Percentiles rank a stretch among this genome's conserved stretches.
Evolutionary conservation across 2,113 vertebrate species (phyloP).

Genomic region (Eurystomus gularis): DNA sequence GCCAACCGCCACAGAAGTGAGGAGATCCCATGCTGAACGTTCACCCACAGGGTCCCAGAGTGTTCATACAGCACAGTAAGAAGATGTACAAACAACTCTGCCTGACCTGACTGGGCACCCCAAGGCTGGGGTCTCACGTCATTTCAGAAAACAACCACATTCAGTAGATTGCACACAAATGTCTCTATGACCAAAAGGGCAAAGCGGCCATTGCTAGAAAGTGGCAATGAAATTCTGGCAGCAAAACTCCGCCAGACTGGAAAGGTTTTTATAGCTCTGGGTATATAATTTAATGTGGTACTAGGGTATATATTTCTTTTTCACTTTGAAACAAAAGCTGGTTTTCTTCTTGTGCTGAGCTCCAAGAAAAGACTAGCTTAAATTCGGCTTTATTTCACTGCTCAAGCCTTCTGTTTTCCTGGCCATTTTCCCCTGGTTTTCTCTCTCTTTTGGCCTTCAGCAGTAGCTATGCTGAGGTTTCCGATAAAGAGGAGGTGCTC

Average conservation of each 20-base stretch:
- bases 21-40: fast-evolving
- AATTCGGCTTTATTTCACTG: not conserved
- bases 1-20: not conserved
- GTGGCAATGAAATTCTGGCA: not conserved
- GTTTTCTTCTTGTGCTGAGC: not conserved
- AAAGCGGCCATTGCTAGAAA: not conserved
- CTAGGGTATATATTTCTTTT: not conserved
- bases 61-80: not conserved
- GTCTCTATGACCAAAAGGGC: not conserved
- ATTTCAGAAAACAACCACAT: not conserved
- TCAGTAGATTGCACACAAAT: not conserved
- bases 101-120: not conserved
- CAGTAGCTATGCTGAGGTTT: not conserved
- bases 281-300: not conserved
- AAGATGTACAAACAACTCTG: not conserved
- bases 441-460: not conserved
- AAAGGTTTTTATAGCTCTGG: not conserved
- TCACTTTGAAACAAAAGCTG: not conserved
- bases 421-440: not conserved
- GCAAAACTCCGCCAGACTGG: not conserved
- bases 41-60: not conserved
- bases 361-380: not conserved
- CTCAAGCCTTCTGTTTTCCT: not conserved
- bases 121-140: not conserved
- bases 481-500: not conserved